These are phyloP conservation scores for Dasyurus viverrinus DNA, from an alignment of 2,113 vertebrate genomes.

Conservation along the genomic window DNA sequence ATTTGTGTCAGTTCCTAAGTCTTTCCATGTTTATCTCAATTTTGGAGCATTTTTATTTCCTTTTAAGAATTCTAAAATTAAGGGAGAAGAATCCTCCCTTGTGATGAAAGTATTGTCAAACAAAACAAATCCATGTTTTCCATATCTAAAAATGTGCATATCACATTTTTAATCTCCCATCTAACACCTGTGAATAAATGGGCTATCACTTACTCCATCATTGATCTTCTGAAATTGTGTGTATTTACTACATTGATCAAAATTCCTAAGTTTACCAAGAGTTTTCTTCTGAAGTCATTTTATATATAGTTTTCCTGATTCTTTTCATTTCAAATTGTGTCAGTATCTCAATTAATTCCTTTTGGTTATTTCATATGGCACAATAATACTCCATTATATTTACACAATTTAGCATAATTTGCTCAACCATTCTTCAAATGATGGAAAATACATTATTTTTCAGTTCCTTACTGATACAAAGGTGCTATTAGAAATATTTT, in stretches of 20 bases:
- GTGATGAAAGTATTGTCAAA: not conserved
- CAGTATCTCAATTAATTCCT: not conserved
- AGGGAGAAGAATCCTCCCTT: not conserved
- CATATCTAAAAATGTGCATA: not conserved
- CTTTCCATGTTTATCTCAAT: not conserved
- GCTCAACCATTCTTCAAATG: not conserved
- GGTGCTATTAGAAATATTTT: not conserved
- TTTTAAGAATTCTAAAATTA: too few relatives aligned
- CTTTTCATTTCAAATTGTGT: too few relatives aligned
- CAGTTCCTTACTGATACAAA: not conserved
- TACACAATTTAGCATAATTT: not conserved
- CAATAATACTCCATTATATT: not conserved
- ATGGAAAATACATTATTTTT: not conserved
- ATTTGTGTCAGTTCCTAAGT: not conserved
- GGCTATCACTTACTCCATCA: not conserved
- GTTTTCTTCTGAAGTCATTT: not conserved
- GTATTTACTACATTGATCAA: not conserved
- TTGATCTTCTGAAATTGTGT: not conserved
- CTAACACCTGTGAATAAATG: not conserved
- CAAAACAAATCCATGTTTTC: not conserved
- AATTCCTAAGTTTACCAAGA: not conserved
- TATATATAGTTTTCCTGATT: too few relatives aligned
- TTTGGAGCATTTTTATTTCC: too few relatives aligned
- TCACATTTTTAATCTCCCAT: not conserved
- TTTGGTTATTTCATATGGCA: not conserved